Conservation (phyloP, 2,888 invertebrate genomes). For the Sisyra terminalis region DNA sequence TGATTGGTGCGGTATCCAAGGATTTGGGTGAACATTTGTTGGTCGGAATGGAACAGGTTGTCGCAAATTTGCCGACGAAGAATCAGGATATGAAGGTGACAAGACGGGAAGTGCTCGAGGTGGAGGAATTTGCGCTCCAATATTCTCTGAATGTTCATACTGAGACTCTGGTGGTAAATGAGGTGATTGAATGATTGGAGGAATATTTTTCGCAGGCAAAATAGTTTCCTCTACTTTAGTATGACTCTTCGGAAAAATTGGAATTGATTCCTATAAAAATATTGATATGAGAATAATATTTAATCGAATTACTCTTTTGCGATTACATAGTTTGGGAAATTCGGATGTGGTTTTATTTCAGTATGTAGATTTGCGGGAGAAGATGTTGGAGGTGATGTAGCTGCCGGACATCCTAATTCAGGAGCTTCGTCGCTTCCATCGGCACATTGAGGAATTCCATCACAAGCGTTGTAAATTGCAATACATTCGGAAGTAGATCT, state of each 20-base stretch:
- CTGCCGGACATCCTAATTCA: slow-evolving; percentile 57
- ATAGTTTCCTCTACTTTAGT: too few species aligned
- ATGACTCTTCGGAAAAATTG: too few species aligned
- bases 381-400: slow-evolving; percentile 24
- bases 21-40: slow-evolving; percentile 7
- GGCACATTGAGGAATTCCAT: slow-evolving; percentile 81
- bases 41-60: background rate
- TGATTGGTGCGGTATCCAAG: slow-evolving; percentile 20
- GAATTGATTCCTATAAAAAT: too few species aligned
- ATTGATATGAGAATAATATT: too few species aligned
- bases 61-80: background rate
- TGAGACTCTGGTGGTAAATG: too few species aligned
- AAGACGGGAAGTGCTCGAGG: slow-evolving; percentile 4
- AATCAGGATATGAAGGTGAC: slow-evolving; percentile 1
- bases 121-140: slow-evolving; percentile 4
- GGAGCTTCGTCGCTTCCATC: slow-evolving; percentile 86
- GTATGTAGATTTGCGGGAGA: slow-evolving; percentile 12
- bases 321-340: slow-evolving; percentile 3
- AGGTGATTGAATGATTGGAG: too few species aligned
- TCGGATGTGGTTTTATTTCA: background rate
- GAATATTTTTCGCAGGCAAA: too few species aligned
- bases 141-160: background rate
- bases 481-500: slow-evolving; percentile 77
- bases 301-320: background rate
- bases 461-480: slow-evolving; percentile 88